Percentiles rank a stretch among this genome's conserved stretches.
Conservation (phyloP, 2,888 invertebrate genomes). For the Nymphalis c-album region DNA sequence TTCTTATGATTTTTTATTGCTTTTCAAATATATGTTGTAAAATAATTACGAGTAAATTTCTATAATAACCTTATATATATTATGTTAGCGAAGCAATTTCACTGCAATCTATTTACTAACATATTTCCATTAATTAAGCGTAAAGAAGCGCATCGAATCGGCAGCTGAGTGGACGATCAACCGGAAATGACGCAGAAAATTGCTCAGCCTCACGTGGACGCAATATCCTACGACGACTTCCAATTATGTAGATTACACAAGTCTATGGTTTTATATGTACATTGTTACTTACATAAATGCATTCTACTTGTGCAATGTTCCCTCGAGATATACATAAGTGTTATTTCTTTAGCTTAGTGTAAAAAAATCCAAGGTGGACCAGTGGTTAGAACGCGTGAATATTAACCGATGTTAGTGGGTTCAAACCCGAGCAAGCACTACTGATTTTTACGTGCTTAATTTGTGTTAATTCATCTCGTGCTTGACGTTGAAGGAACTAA, state of each 20-base stretch:
- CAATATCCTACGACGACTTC: conserved; percentile 77
- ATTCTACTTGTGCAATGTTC: conserved; percentile 21
- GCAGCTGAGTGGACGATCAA: conserved; percentile 66
- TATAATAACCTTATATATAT: conserved; percentile 7
- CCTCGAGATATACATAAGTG: conserved; percentile 2
- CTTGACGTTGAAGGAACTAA: too few relatives aligned
- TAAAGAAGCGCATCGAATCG: conserved; percentile 57
- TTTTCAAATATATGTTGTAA: background rate
- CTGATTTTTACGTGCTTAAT: too few relatives aligned
- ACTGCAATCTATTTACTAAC: conserved; percentile 40
- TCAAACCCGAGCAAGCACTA: too few relatives aligned
- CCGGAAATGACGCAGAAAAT: conserved; percentile 81
- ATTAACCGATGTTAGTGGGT: too few relatives aligned
- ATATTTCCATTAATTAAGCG: conserved; percentile 63
- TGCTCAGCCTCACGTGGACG: conserved; percentile 76
- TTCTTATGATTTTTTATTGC: background rate
- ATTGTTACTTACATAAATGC: conserved; percentile 48
- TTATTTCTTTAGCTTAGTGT: background rate
- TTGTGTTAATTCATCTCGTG: too few relatives aligned
- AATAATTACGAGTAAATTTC: background rate
- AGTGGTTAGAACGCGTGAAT: too few relatives aligned
- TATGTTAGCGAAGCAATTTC: conserved; percentile 37
- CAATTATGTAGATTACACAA: conserved; percentile 79
- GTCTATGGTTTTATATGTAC: conserved; percentile 61
- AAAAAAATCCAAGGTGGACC: too few relatives aligned